Conservation (phyloP, 1,140 invertebrate species). For the Drosophila nasuta region DNA sequence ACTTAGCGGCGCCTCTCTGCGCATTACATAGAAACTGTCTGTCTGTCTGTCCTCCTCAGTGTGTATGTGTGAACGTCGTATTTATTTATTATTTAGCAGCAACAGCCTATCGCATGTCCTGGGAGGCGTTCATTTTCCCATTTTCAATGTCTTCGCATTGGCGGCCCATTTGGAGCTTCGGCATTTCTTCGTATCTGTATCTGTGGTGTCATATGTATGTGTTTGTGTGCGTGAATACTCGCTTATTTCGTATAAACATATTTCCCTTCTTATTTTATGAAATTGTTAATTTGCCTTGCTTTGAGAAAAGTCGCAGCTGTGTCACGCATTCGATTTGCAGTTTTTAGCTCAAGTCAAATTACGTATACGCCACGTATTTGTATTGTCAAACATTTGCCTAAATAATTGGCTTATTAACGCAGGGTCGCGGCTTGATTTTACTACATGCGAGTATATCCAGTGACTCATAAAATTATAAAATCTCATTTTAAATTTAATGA, state of each 20-base stretch:
- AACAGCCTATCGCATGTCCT: slow-evolving; percentile 65
- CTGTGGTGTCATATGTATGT: not conserved
- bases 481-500: no score
- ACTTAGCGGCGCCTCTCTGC: slow-evolving; percentile 28
- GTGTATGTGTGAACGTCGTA: slow-evolving; percentile 32
- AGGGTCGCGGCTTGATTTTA: not conserved
- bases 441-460: no score
- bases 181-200: slow-evolving; percentile 21
- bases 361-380: slow-evolving; percentile 24
- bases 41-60: not conserved
- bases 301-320: slow-evolving; percentile 53
- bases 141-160: slow-evolving; percentile 68
- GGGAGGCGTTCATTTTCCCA: slow-evolving; percentile 53
- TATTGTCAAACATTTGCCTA: slow-evolving; percentile 1
- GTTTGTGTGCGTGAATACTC: slow-evolving; percentile 10
- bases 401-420: not conserved
- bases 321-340: slow-evolving; percentile 52
- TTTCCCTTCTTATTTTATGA: slow-evolving; percentile 7
- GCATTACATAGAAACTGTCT: slow-evolving; percentile 28
- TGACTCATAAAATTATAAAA: no score
- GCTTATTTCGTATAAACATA: slow-evolving; percentile 14
- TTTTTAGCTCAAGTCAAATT: slow-evolving; percentile 26
- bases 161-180: slow-evolving; percentile 48
- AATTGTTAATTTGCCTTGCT: slow-evolving; percentile 33
- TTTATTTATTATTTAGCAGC: slow-evolving; percentile 69